These are phyloP conservation scores for Artibeus jamaicensis DNA, from an alignment of 2,797 vertebrate genomes.

Conservation along the genomic window DNA sequence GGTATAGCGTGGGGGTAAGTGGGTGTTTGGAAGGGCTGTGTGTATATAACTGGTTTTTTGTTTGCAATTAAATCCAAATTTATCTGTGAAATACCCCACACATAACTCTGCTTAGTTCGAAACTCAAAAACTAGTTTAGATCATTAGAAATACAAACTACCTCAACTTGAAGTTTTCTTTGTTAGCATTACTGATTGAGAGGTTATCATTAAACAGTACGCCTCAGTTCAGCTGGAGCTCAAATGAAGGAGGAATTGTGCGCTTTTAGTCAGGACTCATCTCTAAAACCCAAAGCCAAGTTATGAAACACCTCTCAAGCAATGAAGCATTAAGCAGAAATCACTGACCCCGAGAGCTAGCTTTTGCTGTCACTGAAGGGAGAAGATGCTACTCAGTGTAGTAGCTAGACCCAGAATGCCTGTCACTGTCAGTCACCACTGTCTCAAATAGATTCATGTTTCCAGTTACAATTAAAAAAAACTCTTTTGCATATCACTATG, in stretches of 20 bases:
- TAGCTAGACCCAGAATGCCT: not conserved
- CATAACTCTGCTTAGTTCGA: not conserved
- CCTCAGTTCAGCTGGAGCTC: not conserved
- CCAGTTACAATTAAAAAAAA: not conserved
- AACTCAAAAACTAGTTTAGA: conserved; percentile 19
- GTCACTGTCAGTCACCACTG: not conserved
- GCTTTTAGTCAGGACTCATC: not conserved
- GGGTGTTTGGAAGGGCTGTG: not conserved
- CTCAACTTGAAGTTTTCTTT: conserved; percentile 18
- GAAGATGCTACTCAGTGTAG: not conserved
- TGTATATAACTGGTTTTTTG: not conserved
- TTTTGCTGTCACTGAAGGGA: not conserved
- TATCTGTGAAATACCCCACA: not conserved
- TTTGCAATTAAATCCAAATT: not conserved
- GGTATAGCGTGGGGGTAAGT: rapidly evolving
- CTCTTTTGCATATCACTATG: not conserved
- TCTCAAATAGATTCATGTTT: not conserved
- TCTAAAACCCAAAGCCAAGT: not conserved
- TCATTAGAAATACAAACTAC: conserved; percentile 6
- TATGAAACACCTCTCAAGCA: not conserved
- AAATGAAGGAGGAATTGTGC: not conserved
- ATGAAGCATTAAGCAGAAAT: not conserved
- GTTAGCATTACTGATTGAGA: not conserved
- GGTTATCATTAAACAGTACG: not conserved
- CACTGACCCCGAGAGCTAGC: not conserved